These are phyloP conservation scores for Andrena marginata DNA, from an alignment of 2,888 invertebrate genomes.

Conservation along the genomic window DNA sequence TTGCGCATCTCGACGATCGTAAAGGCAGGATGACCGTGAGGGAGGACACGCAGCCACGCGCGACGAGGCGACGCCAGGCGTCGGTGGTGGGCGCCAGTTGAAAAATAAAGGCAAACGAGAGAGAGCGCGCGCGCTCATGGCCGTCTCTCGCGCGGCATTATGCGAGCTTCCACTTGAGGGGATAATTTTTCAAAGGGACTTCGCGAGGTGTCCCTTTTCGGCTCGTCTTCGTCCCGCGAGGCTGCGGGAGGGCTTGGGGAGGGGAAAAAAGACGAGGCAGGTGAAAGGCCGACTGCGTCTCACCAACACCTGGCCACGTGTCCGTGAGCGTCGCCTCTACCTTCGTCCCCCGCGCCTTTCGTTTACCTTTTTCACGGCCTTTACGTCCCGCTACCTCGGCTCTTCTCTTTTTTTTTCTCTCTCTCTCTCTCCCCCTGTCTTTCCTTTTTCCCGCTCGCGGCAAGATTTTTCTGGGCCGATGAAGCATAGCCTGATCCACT, in stretches of 20 bases:
- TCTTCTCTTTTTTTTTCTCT: constrained; percentile 20
- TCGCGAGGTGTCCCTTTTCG: constrained; percentile 68
- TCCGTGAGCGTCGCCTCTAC: constrained; percentile 17
- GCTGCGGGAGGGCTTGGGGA: constrained; percentile 24
- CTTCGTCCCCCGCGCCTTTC: constrained; percentile 33
- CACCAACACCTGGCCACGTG: constrained; percentile 28
- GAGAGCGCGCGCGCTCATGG: neutral
- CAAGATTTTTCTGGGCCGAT: constrained; percentile 76
- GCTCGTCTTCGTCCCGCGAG: constrained; percentile 72
- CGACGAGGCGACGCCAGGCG: constrained; percentile 3
- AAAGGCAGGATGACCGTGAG: constrained; percentile 7
- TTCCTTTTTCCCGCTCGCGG: constrained; percentile 36
- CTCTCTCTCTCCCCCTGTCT: neutral
- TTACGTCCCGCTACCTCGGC: constrained; percentile 44
- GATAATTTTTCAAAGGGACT: constrained; percentile 82
- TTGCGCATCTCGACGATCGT: neutral
- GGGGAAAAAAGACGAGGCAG: constrained; percentile 44
- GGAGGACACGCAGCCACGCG: neutral
- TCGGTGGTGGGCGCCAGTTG: constrained; percentile 24
- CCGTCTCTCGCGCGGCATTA: constrained; percentile 70
- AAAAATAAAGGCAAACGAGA: constrained; percentile 52
- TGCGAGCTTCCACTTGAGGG: constrained; percentile 80
- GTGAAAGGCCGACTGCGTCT: constrained; percentile 43
- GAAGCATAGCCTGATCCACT: constrained; percentile 71
- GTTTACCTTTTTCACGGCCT: constrained; percentile 67